These are phyloP conservation scores for Sitophilus oryzae DNA, from an alignment of 1,140 invertebrate species.

Conservation along the genomic window DNA sequence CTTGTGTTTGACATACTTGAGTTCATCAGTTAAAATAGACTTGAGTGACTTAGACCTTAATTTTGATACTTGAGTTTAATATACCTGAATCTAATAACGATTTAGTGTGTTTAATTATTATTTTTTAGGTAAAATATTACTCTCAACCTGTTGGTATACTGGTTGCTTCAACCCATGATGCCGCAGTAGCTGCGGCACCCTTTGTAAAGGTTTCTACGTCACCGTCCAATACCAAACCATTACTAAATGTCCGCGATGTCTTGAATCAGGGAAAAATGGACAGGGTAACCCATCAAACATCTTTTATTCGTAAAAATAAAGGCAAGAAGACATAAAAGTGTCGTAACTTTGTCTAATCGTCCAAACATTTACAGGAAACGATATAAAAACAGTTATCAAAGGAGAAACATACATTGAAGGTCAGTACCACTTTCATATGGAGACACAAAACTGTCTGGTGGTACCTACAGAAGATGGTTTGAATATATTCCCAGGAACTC, in stretches of 20 bases:
- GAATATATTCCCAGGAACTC: slow-evolving; percentile 57
- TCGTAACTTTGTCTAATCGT: not conserved
- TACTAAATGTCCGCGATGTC: slow-evolving; percentile 58
- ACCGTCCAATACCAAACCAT: slow-evolving; percentile 44
- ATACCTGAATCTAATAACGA: slow-evolving; percentile 60
- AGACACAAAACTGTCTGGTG: slow-evolving; percentile 57
- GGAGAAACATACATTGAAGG: slow-evolving; percentile 3
- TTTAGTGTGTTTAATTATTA: slow-evolving; percentile 48
- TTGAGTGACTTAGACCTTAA: not conserved
- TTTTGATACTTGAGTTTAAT: not conserved
- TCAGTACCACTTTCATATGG: slow-evolving; percentile 59
- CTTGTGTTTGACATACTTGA: too few relatives aligned
- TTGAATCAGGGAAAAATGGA: slow-evolving; percentile 20
- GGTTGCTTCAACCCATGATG: slow-evolving; percentile 53
- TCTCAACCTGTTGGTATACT: slow-evolving; percentile 72
- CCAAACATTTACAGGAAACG: not conserved
- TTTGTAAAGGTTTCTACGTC: slow-evolving; percentile 63
- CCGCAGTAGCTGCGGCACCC: slow-evolving; percentile 57
- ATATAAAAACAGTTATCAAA: slow-evolving; percentile 2
- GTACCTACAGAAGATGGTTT: slow-evolving; percentile 57
- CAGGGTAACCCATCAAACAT: slow-evolving; percentile 27
- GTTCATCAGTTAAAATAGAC: too few relatives aligned
- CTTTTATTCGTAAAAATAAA: slow-evolving; percentile 19
- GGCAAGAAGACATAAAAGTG: too few relatives aligned
- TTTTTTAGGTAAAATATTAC: slow-evolving; percentile 42